These are phyloP conservation scores for Seriola aureovittata DNA, from an alignment of 2,113 vertebrate species.

Conservation along the genomic window DNA sequence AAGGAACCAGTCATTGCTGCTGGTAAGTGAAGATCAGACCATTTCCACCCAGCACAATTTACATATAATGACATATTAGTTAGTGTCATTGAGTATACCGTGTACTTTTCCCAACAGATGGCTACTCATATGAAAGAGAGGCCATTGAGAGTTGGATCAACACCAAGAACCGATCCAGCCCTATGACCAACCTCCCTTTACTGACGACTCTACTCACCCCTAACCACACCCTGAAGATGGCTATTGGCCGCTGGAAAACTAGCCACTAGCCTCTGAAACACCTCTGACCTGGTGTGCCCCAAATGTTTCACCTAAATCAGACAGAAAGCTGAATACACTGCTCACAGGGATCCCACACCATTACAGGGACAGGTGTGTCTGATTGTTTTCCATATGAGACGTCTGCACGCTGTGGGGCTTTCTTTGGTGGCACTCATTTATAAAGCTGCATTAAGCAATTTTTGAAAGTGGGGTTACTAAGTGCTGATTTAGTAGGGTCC, in stretches of 20 bases:
- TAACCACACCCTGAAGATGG: constrained; percentile 96
- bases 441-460: background rate
- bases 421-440: background rate
- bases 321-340: constrained; percentile 8
- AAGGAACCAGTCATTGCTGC: constrained; percentile 95
- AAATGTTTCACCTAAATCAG: background rate
- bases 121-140: constrained; percentile 95
- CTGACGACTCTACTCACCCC: constrained; percentile 89
- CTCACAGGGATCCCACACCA: background rate
- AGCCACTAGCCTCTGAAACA: constrained; percentile 60
- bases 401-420: no score
- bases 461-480: background rate
- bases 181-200: constrained; percentile 96
- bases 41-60: background rate
- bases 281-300: background rate
- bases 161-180: constrained; percentile 91
- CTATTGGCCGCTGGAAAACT: constrained; percentile 90
- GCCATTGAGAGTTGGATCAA: constrained; percentile 94
- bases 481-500: no score
- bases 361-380: constrained; percentile 7
- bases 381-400: background rate
- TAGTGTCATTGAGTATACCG: background rate
- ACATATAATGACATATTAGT: background rate
- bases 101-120: constrained; percentile 85
- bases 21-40: constrained; percentile 80